Base-by-base conservation (phyloP, 2,888 invertebrate species). In the Bibio marci region DNA sequence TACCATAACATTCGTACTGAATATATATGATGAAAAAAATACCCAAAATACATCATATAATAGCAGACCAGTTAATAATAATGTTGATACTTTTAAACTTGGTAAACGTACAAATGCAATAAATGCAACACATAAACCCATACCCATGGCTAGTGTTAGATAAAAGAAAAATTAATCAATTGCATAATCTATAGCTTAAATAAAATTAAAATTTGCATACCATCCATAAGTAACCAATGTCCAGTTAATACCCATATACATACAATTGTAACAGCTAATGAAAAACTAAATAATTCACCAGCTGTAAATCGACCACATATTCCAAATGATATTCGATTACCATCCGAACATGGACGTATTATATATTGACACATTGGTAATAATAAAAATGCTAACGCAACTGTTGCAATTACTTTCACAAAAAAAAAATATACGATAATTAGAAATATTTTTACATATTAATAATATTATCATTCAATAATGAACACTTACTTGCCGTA, bases 21-120 rank as follows among this genome's bases (percentile, higher is more conserved):
- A 95, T 58, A 95, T 90, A 61, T 94, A 94, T 1, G 92, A 92
- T 3, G 94, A 94, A 68, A 94, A 95, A 68, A 95, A 95, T 38
- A 95, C 94, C 94, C 95, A 95, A 66, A 95, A 95, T 30, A 95
- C 94, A 63, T 95, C 95, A 61, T 95, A 95, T 41, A 90, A 80
- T 44, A 94, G 73, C 48, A 94, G 69, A 25, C 95, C 95, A 35
- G 92, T 90, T 50, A 95, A 73, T 48, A 95, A 71, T 44, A 95
- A 66, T 15, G 94, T 95, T 39, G 94, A 95, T 47, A 88, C 88
- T 67, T 95, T 95, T 50, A 95, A 72, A 59, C 91, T 92, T 39
- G 94, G 95, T 57, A 95, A 70, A 37, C 94, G 77, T 49, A 95
- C 91, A 58, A 95, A 82, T 18, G 94, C 94, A 57, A 95, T 95